Conservation (phyloP, 2,113 vertebrate species). For the Mus spicilegus region DNA sequence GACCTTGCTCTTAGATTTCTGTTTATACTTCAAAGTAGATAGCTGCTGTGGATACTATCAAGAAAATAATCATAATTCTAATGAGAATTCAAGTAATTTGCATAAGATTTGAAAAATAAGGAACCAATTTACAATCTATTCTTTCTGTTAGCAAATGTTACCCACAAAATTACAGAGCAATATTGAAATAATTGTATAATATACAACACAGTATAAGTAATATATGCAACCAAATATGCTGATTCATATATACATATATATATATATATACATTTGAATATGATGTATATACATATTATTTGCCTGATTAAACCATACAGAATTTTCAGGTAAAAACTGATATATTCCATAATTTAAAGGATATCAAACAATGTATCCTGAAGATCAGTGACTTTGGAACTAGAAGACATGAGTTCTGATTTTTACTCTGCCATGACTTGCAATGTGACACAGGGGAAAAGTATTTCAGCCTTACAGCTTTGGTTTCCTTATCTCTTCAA, state of each 20-base stretch:
- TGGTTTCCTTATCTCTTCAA: conserved; percentile 1
- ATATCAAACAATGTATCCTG: not conserved
- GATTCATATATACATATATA: not conserved
- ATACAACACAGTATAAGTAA: conserved; percentile 2
- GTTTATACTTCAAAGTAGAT: not conserved
- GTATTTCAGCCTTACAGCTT: not conserved
- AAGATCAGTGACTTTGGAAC: not conserved
- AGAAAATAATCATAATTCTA: not conserved
- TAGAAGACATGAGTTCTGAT: not conserved
- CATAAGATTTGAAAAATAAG: not conserved
- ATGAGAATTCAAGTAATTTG: not conserved
- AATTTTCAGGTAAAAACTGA: not conserved
- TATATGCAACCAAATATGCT: not conserved
- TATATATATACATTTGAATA: not conserved
- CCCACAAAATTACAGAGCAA: not conserved
- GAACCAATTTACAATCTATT: not conserved
- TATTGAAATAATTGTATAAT: not conserved
- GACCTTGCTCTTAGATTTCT: not conserved
- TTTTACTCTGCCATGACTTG: not conserved
- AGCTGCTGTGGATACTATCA: not conserved
- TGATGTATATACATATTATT: not conserved
- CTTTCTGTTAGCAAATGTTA: not conserved
- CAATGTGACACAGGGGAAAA: not conserved
- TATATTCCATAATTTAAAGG: not conserved
- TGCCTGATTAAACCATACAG: not conserved